Percentiles rank a stretch among this genome's conserved stretches.
Conservation (phyloP, 2,888 invertebrate genomes). For the Leucophenga montana region DNA sequence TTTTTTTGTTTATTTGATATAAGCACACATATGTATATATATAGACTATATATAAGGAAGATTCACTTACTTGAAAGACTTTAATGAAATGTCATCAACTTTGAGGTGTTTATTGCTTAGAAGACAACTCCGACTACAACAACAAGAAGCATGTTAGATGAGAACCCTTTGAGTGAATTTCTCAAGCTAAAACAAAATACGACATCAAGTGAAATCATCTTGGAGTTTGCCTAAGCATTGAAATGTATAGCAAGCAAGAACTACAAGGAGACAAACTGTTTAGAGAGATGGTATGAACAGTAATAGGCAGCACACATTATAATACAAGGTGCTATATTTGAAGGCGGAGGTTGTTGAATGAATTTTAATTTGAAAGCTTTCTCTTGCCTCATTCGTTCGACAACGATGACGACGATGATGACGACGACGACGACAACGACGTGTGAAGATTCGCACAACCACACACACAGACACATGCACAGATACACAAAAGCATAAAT, state of each 20-base stretch:
- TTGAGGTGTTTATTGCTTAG: constrained; percentile 68
- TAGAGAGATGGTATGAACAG: too few species aligned
- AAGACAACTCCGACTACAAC: constrained; percentile 44
- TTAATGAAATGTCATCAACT: constrained; percentile 70
- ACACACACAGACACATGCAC: constrained; percentile 1
- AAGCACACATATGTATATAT: neutral
- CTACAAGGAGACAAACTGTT: too few species aligned
- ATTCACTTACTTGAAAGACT: constrained; percentile 44
- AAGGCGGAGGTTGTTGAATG: neutral
- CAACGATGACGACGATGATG: neutral
- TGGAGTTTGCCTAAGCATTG: neutral
- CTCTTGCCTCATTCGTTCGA: neutral
- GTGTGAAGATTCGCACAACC: constrained; percentile 18
- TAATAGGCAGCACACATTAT: too few species aligned
- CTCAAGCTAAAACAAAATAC: neutral
- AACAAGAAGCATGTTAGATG: neutral
- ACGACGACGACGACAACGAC: too few species aligned
- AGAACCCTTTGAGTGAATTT: constrained; percentile 13
- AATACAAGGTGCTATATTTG: neutral
- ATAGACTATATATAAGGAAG: neutral
- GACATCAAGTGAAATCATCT: neutral
- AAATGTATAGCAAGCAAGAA: neutral
- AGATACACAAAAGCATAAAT: neutral
- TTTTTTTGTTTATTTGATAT: too few species aligned
- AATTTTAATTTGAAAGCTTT: constrained; percentile 5